Conservation (phyloP, 2,888 invertebrate species). For the Ormyrus pomaceus region DNA sequence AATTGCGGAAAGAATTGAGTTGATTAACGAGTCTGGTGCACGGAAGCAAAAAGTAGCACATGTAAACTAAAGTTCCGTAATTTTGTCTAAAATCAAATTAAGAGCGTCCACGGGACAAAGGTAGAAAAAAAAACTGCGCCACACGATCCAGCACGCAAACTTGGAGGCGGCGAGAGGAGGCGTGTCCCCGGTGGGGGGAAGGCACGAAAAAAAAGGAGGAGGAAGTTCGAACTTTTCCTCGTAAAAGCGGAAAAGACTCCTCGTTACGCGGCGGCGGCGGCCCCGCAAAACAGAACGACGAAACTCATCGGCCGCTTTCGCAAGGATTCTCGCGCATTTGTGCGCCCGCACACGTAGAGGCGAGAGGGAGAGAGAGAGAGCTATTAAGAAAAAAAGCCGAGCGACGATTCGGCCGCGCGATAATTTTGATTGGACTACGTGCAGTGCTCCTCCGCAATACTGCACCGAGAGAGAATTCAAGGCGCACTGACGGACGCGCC, state of each 20-base stretch:
- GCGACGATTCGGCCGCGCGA: not conserved
- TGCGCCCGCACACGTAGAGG: not conserved
- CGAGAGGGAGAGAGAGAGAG: not conserved
- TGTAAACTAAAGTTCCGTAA: too few relatives aligned
- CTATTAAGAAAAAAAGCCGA: not conserved
- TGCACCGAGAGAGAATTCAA: too few relatives aligned
- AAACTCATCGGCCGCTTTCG: not conserved
- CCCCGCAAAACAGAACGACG: not conserved
- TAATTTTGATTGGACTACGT: not conserved
- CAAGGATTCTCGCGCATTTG: not conserved
- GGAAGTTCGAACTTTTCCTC: conserved; percentile 17
- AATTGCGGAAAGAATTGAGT: too few relatives aligned
- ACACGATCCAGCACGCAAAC: conserved; percentile 1
- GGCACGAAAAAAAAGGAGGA: not conserved
- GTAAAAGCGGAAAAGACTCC: not conserved
- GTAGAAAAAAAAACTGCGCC: not conserved
- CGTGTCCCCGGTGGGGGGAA: not conserved
- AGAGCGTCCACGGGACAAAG: too few relatives aligned
- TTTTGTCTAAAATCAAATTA: too few relatives aligned
- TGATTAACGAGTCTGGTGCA: too few relatives aligned
- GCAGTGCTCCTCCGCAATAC: not conserved
- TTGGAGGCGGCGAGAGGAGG: not conserved
- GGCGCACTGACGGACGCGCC: not conserved
- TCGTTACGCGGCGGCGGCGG: too few relatives aligned
- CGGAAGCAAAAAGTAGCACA: too few relatives aligned